A percentile compares a stretch with the other conserved stretches of the same genome.
These are phyloP conservation scores for Apistogramma diplotaenia DNA, from an alignment of 2,113 vertebrate species.

Conservation along the genomic window DNA sequence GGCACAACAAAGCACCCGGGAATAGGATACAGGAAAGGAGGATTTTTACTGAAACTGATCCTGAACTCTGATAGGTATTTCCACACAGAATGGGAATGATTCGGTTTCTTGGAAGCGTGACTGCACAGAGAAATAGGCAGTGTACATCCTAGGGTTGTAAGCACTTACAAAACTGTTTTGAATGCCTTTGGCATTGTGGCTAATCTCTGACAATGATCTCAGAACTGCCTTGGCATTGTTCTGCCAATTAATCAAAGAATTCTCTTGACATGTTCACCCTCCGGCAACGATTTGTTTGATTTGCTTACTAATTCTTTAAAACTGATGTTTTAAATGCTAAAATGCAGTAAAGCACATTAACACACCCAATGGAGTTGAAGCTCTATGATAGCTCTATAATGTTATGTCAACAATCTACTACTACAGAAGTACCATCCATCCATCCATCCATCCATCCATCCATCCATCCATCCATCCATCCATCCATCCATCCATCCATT, in stretches of 20 bases:
- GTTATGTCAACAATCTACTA: not conserved
- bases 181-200: constrained; percentile 4
- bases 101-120: not conserved
- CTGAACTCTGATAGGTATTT: constrained; percentile 24
- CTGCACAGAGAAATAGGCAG: not conserved
- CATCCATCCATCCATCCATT: too few relatives aligned
- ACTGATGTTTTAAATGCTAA: not conserved
- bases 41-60: constrained; percentile 34
- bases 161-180: not conserved
- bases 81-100: not conserved
- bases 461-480: too few relatives aligned
- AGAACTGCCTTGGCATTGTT: not conserved
- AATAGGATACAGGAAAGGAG: constrained; percentile 29
- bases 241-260: not conserved
- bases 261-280: not conserved
- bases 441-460: too few relatives aligned
- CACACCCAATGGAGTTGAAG: not conserved
- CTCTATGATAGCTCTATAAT: not conserved
- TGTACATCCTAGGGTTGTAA: not conserved
- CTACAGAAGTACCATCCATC: too few relatives aligned
- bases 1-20: constrained; percentile 17
- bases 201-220: constrained; percentile 27
- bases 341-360: not conserved
- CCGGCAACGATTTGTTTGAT: not conserved
- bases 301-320: not conserved